Evolutionary conservation across 2,888 invertebrate genomes (phyloP), one percentile per base, ranked within the genome.

Genomic region (Scelioninae gen. 1): DNA sequence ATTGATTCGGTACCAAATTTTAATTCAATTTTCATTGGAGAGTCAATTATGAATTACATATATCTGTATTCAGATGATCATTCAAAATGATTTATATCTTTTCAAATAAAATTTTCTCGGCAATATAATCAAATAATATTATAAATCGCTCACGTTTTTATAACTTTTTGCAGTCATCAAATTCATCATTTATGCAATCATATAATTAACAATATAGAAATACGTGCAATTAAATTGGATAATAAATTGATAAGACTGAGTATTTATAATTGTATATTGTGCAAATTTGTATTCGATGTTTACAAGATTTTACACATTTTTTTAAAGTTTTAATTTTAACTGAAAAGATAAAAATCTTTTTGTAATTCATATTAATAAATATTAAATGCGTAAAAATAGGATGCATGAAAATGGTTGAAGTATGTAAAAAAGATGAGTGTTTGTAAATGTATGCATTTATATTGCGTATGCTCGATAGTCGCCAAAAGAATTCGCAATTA

Each of bases 401-500:
- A n/a, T 43, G 15, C 29, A 40, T 49, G 45, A 9, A 40, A 15
- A 34, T 8, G 5, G 71, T 71, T 51, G 23, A 40, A 31, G 8
- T 31, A 43, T 16, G 45, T 45, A 43, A 29, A 68, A 47, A 62
- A 62, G 32, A 69, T 15, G 56, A 45, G 15, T 58, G 65, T 66
- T 63, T 75, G 58, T 75, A 63, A 63, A 75, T 75, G 65, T 49
- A 66, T 63, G 74, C 74, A 63, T 74, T 63, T 74, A 60, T 66
- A 58, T 65, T 47, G 65, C 78, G 72, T 60, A 58, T 63, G 31
- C 63, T 43, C 65, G 68, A 74, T 78, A 78, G 71, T 82, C 81
- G 81, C 63, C 72, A 76, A 76, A 80, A 72, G 56, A 53, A 58
- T 69, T 58, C 58, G 65, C 69, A 65, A 78, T 78, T 79, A 88